These are phyloP conservation scores for Corydoras maculifer DNA, from an alignment of 2,113 vertebrate species.

Conservation along the genomic window DNA sequence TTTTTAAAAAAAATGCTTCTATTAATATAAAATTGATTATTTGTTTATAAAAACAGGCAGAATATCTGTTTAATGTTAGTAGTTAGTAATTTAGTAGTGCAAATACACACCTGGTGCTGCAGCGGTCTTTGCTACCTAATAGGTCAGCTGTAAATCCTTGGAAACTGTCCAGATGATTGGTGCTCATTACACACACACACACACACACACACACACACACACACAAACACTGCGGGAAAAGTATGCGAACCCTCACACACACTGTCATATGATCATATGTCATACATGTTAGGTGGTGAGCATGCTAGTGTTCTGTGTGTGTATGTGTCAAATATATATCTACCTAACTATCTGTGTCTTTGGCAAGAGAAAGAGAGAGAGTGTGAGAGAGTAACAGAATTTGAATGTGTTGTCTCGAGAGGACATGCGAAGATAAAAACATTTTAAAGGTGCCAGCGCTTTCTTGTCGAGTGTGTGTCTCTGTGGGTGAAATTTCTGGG, in stretches of 20 bases:
- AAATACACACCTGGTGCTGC: constrained; percentile 13
- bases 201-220: background rate
- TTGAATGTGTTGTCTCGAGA: constrained; percentile 41
- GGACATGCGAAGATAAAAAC: constrained; percentile 47
- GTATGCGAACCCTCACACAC: too few species aligned
- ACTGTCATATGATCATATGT: background rate
- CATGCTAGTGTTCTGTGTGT: constrained; percentile 9
- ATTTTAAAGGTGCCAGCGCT: constrained; percentile 12
- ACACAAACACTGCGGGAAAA: background rate
- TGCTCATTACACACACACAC: background rate
- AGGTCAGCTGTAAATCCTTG: constrained; percentile 28
- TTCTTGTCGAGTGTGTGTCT: constrained; percentile 22
- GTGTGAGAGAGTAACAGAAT: constrained; percentile 8
- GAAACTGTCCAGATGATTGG: constrained; percentile 23
- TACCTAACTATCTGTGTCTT: background rate
- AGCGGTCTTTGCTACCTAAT: constrained; percentile 7
- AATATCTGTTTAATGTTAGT: too few species aligned
- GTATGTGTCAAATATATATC: too few species aligned
- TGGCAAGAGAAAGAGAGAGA: constrained; percentile 5
- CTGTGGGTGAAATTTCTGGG: constrained; percentile 14
- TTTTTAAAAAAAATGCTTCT: background rate
- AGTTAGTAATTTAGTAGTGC: background rate
- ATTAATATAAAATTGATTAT: too few species aligned
- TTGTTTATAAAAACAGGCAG: too few species aligned
- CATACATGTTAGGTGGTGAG: background rate